Evolutionary conservation across 2,797 vertebrate genomes (phyloP), one percentile per base, ranked within the genome.

Genomic region (Falco columbarius): DNA sequence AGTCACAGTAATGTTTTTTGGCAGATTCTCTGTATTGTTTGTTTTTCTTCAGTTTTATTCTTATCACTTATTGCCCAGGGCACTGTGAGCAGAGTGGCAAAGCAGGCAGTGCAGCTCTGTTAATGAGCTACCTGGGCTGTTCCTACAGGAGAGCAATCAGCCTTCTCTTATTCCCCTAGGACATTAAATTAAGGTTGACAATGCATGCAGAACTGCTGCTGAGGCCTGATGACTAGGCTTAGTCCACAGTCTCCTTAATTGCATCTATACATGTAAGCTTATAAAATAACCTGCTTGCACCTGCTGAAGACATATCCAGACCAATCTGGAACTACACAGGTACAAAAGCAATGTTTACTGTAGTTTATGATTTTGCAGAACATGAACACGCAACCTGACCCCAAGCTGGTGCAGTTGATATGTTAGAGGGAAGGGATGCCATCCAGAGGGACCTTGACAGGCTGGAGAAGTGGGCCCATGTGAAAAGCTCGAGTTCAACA

Each of bases 111-210:
- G 68, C 46, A 86, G 46, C 54, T 75, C 67, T 14, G 14, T 93
- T 95, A 97, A 95, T 90, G 81, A 93, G 75, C 72, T 94, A 93
- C 67, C 67, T 81, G 36, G 52, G 65, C 75, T 75, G 47, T 30
- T 83, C 44, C 14, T 65, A 47, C 16, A 65, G 83, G 59, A 91
- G 63, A 89, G 51, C 27, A 76, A 93, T 90, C 86, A 91, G 47
- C 46, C 59, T 46, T 74, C 9, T 72, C 30, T 90, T 80, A 68
- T 58, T 94, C 73, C 79, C 70, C 19, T 4, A 71, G 81, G 91
- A 94, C 30, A 84, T 88, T 54, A 96, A 91, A 95, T 93, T 86
- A 85, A 79, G 38, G 63, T 74, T 95, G 83, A 77, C 70, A 76
- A 30, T 58, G 59, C 46, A 38, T 49, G 36, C 27, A 26, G 66